Evolutionary conservation across 2,113 vertebrate genomes (phyloP), one percentile per base, ranked within the genome.

Genomic region (Psilopsiagon aurifrons): DNA sequence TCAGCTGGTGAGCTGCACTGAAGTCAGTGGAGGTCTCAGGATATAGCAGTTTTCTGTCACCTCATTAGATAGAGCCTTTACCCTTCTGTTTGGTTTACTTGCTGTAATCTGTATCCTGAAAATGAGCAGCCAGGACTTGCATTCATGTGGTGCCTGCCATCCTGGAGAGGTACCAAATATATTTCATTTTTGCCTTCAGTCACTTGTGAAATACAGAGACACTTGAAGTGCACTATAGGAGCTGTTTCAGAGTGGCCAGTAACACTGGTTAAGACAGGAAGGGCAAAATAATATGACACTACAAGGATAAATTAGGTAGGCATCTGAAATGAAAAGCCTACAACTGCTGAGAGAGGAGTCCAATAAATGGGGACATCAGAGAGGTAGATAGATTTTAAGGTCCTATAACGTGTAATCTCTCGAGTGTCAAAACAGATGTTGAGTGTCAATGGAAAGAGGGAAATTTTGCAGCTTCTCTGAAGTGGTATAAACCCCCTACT

Each of bases 261-360:
- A 11, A 49, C 51, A 46, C 60, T 24, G 1, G 69, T 92, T 57
- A 90, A 74, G 71, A 18, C 0, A 11, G 83, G 85, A 96, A 90
- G 47, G 4, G 9, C 59, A 35, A 86, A 92, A 94, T 78, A 43
- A 44, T 71, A 18, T 31, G 68, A 73, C 68, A 20, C 29, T 22
- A 7, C 13, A 2, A 41, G 70, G 71, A 68, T 35, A 44, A 94
- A 70, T 13, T 39, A 54, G 82, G 41, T 17, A 70, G 63, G 75
- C 22, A 24, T 55, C 64, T 69, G 91, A 46, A 82, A 87, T 52
- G 69, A 76, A 73, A 92, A 76, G 55, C 27, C 81, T 83, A 43
- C 71, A 55, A 63, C 2, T 7, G 71, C 75, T 86, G 70, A 55
- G 84, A 76, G 81, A 63, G 78, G 80, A 88, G 33, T 7, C 78